Evolutionary conservation across 2,113 vertebrate species (phyloP), one percentile per base, ranked within the genome.

Genomic region (Agapornis roseicollis): DNA sequence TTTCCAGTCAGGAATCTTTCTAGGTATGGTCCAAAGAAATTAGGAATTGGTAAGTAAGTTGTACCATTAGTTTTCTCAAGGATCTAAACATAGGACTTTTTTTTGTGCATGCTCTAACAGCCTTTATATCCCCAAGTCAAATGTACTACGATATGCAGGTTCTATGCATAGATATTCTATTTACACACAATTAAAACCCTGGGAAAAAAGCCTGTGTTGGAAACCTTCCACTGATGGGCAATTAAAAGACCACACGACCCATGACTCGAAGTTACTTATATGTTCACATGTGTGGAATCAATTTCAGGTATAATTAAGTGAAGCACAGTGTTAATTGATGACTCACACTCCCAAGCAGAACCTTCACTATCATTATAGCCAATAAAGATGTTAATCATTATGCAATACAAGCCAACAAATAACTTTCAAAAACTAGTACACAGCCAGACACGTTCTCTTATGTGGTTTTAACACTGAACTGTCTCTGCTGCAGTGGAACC

Each of bases 361-460:
- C 90, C 92, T 96, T 96, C 90, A 93, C 82, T 88, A 84, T 92
- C 93, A 94, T 95, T 95, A 97, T 6, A 89, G 83, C 53, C 63
- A 90, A 92, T 88, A 89, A 74, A 84, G 44, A 79, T 33, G 31
- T 86, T 93, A 96, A 96, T 92, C 88, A 93, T 47, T 47, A 70
- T 50, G 66, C 84, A 89, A 66, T 33, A 89, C 25, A 72, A 89
- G 65, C 52, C 77, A 94, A 71, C 41, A 65, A 76, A 16, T 60
- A 96, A 85, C 86, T 95, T 92, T 73, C 70, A 92, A 58, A 86
- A 93, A 61, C 69, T 65, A 74, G 69, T 65, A 81, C 53, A 76
- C 69, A 96, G 56, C 28, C 53, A 85, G 29, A 79, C 35, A 46
- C 3, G 4, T 42, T 93, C 35, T 23, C 31, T 72, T 9, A 25